Evolutionary conservation across 2,888 invertebrate genomes (phyloP).

Genomic region (Ornithoptera alexandrae): DNA sequence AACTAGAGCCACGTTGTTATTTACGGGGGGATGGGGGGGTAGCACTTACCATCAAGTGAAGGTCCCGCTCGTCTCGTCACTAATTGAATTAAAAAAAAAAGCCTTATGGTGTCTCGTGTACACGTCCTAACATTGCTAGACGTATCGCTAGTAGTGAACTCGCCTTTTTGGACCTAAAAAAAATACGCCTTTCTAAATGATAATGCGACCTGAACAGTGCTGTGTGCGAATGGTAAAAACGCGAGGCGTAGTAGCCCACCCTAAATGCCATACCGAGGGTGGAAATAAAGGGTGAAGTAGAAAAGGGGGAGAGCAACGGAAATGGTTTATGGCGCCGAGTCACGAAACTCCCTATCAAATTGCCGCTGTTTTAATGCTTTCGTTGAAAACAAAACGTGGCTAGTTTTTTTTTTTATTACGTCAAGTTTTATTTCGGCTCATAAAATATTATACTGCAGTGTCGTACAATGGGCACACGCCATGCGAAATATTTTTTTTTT

Average conservation of each 20-base stretch:
- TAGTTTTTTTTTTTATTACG: slow-evolving; percentile 28
- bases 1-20: no score
- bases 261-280: slow-evolving; percentile 50
- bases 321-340: slow-evolving; percentile 67
- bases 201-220: not conserved
- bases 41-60: no score
- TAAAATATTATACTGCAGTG: slow-evolving; percentile 23
- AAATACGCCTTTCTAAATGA: not conserved
- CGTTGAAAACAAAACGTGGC: slow-evolving; percentile 18
- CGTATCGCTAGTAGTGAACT: not conserved
- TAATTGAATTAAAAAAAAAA: no score
- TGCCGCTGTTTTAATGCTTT: slow-evolving; percentile 47
- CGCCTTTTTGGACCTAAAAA: not conserved
- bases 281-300: slow-evolving; percentile 42
- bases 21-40: no score
- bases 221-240: slow-evolving; percentile 35
- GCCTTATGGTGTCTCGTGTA: no score
- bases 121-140: no score
- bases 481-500: not conserved
- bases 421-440: slow-evolving; percentile 32
- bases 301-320: slow-evolving; percentile 49
- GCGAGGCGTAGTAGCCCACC: slow-evolving; percentile 45
- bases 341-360: slow-evolving; percentile 66
- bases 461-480: not conserved
- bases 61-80: no score